Evolutionary conservation across 35 echinoderm and acorn worm species (phyloP), one percentile per base, ranked within the genome.

Genomic region (Patiria miniata): DNA sequence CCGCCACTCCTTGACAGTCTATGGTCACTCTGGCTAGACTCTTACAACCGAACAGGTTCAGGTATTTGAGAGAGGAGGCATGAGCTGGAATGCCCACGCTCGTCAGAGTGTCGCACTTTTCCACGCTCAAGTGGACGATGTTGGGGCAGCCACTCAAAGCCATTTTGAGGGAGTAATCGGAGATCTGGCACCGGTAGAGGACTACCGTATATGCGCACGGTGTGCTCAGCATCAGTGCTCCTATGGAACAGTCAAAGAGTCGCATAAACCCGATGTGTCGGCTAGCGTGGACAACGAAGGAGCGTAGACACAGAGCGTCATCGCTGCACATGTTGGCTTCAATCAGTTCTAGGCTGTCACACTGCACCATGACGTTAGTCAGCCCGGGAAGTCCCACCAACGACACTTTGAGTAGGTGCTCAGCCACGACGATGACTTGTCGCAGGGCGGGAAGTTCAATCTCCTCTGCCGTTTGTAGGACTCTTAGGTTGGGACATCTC

Each of bases 11-110:
- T 7, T 77, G 79, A n/a, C 77, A 89, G 54, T 98, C 86, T 39
- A 94, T 60, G 22, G 78, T 78, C 0, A 98, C 82, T 8, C 83
- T 40, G 7, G 80, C 58, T 3, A 94, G 57, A 29, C 87, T 36
- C 15, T 94, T 81, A 50, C 96, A 98, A 18, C 89, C 96, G 58
- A 87, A 98, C 18, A 98, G 73, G 78, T 98, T 98, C 7, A 98
- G 68, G 47, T 92, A 98, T n/a, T 69, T 81, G 5, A 85, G 90
- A 17, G 86, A 40, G 5, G 77, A 85, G 6, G 78, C 83, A 44
- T 85, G 80, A 47, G 36, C 39, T 33, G 58, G 89, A 22, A 94
- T 69, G 5, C 60, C 91, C 8, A 77, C 87, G 33, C n/a, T 79
- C 29, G 68, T 94, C 36, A 94, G 61, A 0, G 89, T 88, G 39